Conservation (phyloP, 2,888 invertebrate genomes). For the Harpalus rubripes region DNA sequence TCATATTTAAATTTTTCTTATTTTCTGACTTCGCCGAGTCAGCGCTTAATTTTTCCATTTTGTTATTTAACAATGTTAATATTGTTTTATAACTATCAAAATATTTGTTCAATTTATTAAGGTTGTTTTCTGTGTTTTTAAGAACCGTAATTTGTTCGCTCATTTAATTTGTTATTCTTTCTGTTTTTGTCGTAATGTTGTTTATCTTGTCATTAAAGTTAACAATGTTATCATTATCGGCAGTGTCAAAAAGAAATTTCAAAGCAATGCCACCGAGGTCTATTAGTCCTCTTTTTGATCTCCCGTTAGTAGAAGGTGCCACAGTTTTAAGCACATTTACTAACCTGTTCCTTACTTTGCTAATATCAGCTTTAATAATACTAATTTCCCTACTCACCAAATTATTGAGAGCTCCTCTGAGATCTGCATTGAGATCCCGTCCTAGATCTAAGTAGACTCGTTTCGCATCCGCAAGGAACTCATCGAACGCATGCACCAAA, state of each 20-base stretch:
- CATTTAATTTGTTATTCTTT: slow-evolving; percentile 19
- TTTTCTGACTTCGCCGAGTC: neutral
- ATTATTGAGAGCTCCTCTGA: neutral
- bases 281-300: slow-evolving; percentile 34
- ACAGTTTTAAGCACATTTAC: neutral
- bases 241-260: slow-evolving; percentile 26
- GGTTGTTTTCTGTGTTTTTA: slow-evolving; percentile 16
- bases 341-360: neutral
- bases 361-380: slow-evolving; percentile 37
- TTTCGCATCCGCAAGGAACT: neutral
- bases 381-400: slow-evolving; percentile 36
- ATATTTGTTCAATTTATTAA: neutral
- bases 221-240: slow-evolving; percentile 19
- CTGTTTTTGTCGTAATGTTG: neutral
- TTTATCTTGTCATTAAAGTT: slow-evolving; percentile 33
- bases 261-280: slow-evolving; percentile 24
- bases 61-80: slow-evolving; percentile 15
- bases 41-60: slow-evolving; percentile 17
- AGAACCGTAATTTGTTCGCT: slow-evolving; percentile 26
- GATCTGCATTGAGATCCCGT: neutral
- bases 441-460: neutral
- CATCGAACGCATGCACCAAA: neutral
- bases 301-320: neutral
- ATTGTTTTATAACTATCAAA: neutral
- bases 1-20: neutral